A percentile compares a stretch with the other conserved stretches of the same genome.
Evolutionary conservation across 1,140 invertebrate species (phyloP).

Genomic region (Apocrypta bakeri): DNA sequence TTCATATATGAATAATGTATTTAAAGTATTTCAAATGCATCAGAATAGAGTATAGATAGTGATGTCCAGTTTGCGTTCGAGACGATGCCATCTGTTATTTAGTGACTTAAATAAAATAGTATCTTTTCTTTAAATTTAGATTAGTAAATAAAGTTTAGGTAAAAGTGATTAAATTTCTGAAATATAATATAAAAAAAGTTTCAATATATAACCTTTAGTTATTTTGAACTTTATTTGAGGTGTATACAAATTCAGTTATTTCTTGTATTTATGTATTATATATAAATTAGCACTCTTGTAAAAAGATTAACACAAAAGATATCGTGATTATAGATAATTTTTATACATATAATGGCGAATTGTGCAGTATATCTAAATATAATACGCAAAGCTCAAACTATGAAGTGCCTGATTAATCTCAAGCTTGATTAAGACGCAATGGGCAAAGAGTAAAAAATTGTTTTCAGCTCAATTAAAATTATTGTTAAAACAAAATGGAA

Average conservation of each 20-base stretch:
- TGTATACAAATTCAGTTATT: background rate
- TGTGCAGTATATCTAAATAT: constrained; percentile 10
- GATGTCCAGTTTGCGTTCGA: constrained; percentile 29
- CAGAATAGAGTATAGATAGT: background rate
- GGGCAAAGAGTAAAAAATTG: constrained; percentile 13
- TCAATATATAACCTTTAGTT: background rate
- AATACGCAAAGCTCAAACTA: constrained; percentile 3
- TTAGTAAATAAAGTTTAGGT: background rate
- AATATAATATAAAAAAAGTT: background rate
- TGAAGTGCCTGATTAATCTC: constrained; percentile 48
- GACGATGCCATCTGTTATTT: constrained; percentile 1
- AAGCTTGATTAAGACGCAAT: constrained; percentile 24
- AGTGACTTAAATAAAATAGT: background rate
- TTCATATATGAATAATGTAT: no score
- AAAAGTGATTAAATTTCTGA: background rate
- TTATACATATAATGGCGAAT: constrained; percentile 29
- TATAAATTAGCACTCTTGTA: background rate
- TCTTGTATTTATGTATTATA: constrained; percentile 26
- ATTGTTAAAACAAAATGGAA: background rate
- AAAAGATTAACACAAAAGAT: constrained; percentile 1
- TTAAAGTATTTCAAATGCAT: background rate
- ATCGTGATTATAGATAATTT: constrained; percentile 39
- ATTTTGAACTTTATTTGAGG: background rate
- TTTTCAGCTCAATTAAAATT: background rate
- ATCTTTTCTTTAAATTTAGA: background rate